Evolutionary conservation across 2,797 vertebrate genomes (phyloP).

Genomic region (Chlorospingus semifuscus): DNA sequence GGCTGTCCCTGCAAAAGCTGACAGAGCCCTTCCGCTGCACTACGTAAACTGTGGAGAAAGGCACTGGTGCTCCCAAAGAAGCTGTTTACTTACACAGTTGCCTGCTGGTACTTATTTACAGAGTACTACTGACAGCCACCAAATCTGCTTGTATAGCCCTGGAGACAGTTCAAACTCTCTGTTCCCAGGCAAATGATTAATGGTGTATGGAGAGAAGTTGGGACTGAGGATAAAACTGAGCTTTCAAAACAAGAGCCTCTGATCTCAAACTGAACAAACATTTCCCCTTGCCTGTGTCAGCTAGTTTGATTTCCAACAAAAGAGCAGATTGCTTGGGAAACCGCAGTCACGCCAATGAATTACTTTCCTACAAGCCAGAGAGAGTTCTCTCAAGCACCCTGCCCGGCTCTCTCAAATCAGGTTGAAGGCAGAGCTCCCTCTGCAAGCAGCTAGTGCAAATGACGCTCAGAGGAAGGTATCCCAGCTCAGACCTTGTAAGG

Average conservation of each 20-base stretch:
- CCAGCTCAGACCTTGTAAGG: background rate
- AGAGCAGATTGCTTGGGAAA: background rate
- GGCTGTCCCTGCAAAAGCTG: background rate
- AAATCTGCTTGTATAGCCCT: constrained; percentile 42
- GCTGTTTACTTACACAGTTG: constrained; percentile 57
- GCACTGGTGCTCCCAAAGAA: background rate
- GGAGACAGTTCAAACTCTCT: constrained; percentile 31
- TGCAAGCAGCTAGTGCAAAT: background rate
- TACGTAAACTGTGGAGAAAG: background rate
- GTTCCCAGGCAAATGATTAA: constrained; percentile 47
- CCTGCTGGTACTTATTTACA: constrained; percentile 66
- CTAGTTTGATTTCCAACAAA: background rate
- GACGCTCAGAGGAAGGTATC: background rate
- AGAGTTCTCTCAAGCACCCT: background rate
- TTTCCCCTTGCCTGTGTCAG: constrained; percentile 36
- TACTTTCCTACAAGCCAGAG: background rate
- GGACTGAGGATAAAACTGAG: background rate
- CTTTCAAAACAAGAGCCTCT: constrained; percentile 64
- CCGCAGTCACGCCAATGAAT: background rate
- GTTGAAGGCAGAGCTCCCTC: background rate
- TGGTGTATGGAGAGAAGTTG: background rate
- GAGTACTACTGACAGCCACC: constrained; percentile 39
- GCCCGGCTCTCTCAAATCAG: background rate
- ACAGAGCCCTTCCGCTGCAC: background rate
- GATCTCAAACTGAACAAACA: constrained; percentile 40